These are phyloP conservation scores for Flabesymbios commensalis DNA, from an alignment of 2,888 invertebrate genomes.

Conservation along the genomic window DNA sequence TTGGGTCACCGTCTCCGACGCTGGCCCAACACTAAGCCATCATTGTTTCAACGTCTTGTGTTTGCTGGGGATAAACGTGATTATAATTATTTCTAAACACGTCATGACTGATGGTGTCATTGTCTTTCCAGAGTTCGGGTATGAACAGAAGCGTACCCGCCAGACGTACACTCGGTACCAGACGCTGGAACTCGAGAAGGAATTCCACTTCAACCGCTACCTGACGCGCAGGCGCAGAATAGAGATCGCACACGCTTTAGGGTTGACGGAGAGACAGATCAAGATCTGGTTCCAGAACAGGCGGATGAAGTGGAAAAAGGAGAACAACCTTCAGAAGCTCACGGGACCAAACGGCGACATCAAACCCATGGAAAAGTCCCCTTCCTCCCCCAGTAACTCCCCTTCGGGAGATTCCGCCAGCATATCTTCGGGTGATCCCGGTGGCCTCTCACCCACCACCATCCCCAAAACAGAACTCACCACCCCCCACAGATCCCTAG, in stretches of 20 bases:
- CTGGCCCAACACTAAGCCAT: no score
- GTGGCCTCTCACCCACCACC: no score
- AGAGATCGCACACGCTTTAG: slow-evolving; percentile 95
- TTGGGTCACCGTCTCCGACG: no score
- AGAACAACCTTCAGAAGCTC: slow-evolving; percentile 19
- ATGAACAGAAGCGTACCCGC: slow-evolving; percentile 78
- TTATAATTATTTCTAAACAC: no score
- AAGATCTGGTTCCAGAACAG: slow-evolving; percentile 71
- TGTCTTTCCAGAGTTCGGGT: slow-evolving; percentile 13
- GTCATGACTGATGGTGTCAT: no score
- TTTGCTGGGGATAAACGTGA: no score
- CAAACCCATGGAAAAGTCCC: neutral
- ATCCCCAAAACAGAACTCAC: no score
- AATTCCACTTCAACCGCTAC: slow-evolving; percentile 98
- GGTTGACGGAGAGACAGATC: slow-evolving; percentile 92
- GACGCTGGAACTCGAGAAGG: slow-evolving; percentile 95
- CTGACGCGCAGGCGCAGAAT: slow-evolving; percentile 94
- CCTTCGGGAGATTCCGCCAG: no score
- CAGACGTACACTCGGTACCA: slow-evolving; percentile 98
- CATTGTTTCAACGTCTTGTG: no score
- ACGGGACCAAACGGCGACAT: slow-evolving; percentile 22
- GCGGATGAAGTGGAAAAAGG: slow-evolving; percentile 76
- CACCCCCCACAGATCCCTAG: no score
- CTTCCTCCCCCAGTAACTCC: no score
- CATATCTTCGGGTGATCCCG: no score